Evolutionary conservation across 2,888 invertebrate species (phyloP).

Genomic region (Limnephilus auricula): DNA sequence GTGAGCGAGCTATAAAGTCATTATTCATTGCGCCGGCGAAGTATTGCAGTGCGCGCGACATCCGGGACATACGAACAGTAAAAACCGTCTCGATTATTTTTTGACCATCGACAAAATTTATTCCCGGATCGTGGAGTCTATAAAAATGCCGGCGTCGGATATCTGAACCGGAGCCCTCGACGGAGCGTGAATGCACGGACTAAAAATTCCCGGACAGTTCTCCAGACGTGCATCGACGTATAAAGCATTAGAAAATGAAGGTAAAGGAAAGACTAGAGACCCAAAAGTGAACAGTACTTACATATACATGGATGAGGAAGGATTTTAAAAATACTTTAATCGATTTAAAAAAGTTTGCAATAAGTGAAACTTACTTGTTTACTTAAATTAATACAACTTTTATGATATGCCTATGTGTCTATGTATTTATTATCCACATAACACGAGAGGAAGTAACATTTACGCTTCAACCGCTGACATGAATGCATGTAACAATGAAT

Average conservation of each 20-base stretch:
- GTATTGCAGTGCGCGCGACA: constrained; percentile 13
- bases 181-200: background rate
- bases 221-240: constrained; percentile 31
- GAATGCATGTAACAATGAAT: no score
- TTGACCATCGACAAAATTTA: constrained; percentile 37
- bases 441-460: no score
- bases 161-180: constrained; percentile 7
- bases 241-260: constrained; percentile 35
- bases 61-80: constrained; percentile 26
- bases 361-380: background rate
- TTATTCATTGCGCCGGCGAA: constrained; percentile 9
- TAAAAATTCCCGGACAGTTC: constrained; percentile 28
- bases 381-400: no score
- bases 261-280: background rate
- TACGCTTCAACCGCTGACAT: no score
- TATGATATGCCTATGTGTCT: no score
- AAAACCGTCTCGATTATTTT: background rate
- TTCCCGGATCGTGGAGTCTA: constrained; percentile 46
- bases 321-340: background rate
- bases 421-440: no score
- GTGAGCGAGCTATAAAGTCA: constrained; percentile 12
- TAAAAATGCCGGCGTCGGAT: constrained; percentile 49
- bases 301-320: background rate
- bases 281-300: background rate
- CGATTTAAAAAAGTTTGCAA: background rate